Conservation (phyloP, 2,113 vertebrate species). For the Lamprotornis superbus region DNA sequence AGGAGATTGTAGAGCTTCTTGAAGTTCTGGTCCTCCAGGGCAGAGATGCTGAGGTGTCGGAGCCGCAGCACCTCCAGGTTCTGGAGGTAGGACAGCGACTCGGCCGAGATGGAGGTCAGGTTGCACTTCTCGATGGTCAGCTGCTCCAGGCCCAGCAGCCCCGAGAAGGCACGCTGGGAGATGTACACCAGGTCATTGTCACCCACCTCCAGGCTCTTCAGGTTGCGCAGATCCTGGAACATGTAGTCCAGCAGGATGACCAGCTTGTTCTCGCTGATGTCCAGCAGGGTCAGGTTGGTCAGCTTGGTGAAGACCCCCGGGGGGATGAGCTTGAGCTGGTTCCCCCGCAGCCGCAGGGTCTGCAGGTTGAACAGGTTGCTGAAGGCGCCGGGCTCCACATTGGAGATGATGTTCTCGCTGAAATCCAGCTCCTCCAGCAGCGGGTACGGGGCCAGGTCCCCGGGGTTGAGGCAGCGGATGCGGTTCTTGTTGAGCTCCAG, state of each 20-base stretch:
- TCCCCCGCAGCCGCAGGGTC: constrained; percentile 83
- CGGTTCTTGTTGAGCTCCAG: constrained; percentile 92
- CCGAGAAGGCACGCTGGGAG: constrained; percentile 91
- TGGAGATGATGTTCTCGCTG: constrained; percentile 91
- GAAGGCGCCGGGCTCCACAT: constrained; percentile 93
- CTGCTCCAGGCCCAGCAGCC: constrained; percentile 86
- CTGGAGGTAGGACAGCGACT: constrained; percentile 90
- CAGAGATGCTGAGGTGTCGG: constrained; percentile 86
- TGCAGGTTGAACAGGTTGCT: constrained; percentile 84
- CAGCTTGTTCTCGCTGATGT: constrained; percentile 95
- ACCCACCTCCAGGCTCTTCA: constrained; percentile 88
- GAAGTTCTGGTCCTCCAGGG: constrained; percentile 92
- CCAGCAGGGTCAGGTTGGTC: constrained; percentile 89
- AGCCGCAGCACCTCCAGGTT: constrained; percentile 86
- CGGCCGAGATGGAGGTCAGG: constrained; percentile 89
- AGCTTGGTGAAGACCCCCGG: constrained; percentile 90
- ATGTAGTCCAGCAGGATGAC: constrained; percentile 94
- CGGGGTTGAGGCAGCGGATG: constrained; percentile 90
- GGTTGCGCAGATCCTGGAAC: constrained; percentile 89
- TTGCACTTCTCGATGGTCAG: constrained; percentile 95
- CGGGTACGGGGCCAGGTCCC: constrained; percentile 81
- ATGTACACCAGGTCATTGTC: constrained; percentile 98
- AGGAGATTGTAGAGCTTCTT: constrained; percentile 81
- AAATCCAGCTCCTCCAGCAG: constrained; percentile 91
- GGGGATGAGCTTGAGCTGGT: constrained; percentile 92